A percentile compares a stretch with the other conserved stretches of the same genome.
These are phyloP conservation scores for Enteromius thamalakanensis DNA, from an alignment of 2,797 vertebrate species.

Conservation along the genomic window DNA sequence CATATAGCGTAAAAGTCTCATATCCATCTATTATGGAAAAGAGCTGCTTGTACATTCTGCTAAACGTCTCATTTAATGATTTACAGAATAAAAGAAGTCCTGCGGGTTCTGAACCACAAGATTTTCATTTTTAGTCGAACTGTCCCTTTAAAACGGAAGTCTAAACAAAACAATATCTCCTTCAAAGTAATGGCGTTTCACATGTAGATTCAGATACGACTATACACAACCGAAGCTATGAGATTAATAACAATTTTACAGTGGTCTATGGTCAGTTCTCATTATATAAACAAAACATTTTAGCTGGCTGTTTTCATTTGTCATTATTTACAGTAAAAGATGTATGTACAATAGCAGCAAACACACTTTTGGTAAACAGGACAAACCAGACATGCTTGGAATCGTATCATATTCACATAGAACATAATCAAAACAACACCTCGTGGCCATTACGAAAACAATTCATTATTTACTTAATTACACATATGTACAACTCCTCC, in stretches of 20 bases:
- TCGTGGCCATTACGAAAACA: conserved; percentile 52
- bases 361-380: conserved; percentile 79
- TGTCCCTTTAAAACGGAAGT: conserved; percentile 18
- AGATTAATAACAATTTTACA: conserved; percentile 54
- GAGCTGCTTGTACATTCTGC: not conserved
- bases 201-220: conserved; percentile 40
- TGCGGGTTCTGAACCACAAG: not conserved
- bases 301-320: conserved; percentile 65
- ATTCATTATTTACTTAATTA: conserved; percentile 70
- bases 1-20: not conserved
- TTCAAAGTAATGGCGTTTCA: conserved; percentile 47
- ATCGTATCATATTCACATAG: conserved; percentile 69
- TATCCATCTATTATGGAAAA: not conserved
- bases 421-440: conserved; percentile 60
- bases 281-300: conserved; percentile 54
- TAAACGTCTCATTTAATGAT: not conserved
- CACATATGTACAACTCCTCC: conserved; percentile 72
- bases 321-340: conserved; percentile 66
- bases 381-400: conserved; percentile 60
- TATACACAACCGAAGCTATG: conserved; percentile 43
- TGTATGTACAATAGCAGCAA: conserved; percentile 82
- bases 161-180: conserved; percentile 38
- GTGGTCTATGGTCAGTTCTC: conserved; percentile 50
- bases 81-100: not conserved
- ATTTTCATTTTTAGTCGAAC: conserved; percentile 11